Percentiles rank a stretch among this genome's conserved stretches.
phyloP scores from a whole-genome alignment of 2,888 invertebrate genomes.

The Frankliniella fusca region DNA sequence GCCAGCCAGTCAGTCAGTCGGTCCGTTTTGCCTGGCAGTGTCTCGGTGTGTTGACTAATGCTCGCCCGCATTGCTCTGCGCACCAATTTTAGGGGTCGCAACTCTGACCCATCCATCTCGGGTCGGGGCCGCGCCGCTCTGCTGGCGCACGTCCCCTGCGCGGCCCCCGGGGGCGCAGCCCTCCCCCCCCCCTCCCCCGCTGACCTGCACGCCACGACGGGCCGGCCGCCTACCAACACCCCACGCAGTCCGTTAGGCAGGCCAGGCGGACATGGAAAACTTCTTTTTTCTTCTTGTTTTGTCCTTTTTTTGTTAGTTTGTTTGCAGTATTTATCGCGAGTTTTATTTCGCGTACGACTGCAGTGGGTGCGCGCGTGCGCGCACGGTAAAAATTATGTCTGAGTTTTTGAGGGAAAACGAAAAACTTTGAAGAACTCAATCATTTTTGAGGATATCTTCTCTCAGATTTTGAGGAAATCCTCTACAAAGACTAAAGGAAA shows the following conservation, averaged over 20 bases:
- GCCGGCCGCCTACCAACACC: neutral
- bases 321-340: too few relatives aligned
- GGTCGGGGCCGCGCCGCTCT: neutral
- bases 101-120: constrained; percentile 21
- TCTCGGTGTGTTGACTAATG: constrained; percentile 11
- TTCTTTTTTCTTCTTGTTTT: too few relatives aligned
- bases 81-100: constrained; percentile 24
- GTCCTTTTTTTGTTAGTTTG: too few relatives aligned
- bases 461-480: too few relatives aligned
- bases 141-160: neutral
- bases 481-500: too few relatives aligned
- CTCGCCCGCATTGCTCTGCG: constrained; percentile 19
- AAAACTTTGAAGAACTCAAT: too few relatives aligned
- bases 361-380: too few relatives aligned
- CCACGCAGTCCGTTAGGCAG: neutral
- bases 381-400: too few relatives aligned
- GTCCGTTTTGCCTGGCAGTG: neutral
- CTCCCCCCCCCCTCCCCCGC: neutral
- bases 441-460: too few relatives aligned
- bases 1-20: neutral
- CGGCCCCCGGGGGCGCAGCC: neutral
- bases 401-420: too few relatives aligned
- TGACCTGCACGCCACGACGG: neutral
- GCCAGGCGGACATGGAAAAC: too few relatives aligned
- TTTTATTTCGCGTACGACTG: too few relatives aligned